phyloP scores from a whole-genome alignment of 2,113 vertebrate species.

The Cromileptes altivelis region DNA sequence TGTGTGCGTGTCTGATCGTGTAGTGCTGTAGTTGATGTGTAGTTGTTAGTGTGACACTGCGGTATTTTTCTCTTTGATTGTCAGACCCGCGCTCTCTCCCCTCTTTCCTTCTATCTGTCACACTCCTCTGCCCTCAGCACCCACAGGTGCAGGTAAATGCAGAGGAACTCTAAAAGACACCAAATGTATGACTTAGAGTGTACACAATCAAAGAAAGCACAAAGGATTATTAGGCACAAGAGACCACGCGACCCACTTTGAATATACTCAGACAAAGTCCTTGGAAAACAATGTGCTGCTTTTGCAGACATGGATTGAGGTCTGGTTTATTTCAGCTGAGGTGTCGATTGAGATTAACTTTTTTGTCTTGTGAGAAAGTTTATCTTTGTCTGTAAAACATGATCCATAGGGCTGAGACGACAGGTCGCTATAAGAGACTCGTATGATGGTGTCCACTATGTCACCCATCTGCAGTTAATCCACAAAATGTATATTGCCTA shows the following conservation, averaged over 20 bases:
- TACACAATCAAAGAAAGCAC: constrained; percentile 84
- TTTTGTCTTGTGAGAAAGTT: constrained; percentile 39
- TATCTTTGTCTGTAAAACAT: constrained; percentile 69
- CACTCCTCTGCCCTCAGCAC: constrained; percentile 49
- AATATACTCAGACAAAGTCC: constrained; percentile 38
- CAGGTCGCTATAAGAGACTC: constrained; percentile 46
- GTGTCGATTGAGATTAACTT: constrained; percentile 44
- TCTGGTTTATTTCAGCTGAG: constrained; percentile 44
- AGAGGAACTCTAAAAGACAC: constrained; percentile 65
- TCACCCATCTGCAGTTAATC: constrained; percentile 64
- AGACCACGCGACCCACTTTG: constrained; percentile 43
- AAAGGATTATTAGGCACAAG: constrained; percentile 80
- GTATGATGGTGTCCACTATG: constrained; percentile 51
- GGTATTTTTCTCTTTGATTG: constrained; percentile 70
- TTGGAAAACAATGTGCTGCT: constrained; percentile 41
- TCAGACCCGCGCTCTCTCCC: constrained; percentile 42
- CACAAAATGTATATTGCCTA: constrained; percentile 77
- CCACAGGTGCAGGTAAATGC: constrained; percentile 37
- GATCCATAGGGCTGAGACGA: constrained; percentile 64
- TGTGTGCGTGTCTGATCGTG: constrained; percentile 57
- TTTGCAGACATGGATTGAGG: constrained; percentile 27
- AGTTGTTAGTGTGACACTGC: constrained; percentile 67
- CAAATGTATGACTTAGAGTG: constrained; percentile 76
- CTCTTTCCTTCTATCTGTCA: constrained; percentile 54
- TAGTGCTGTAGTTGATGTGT: constrained; percentile 77